These are phyloP conservation scores for Dipus sagitta DNA, from an alignment of 2,797 vertebrate genomes.

Conservation along the genomic window DNA sequence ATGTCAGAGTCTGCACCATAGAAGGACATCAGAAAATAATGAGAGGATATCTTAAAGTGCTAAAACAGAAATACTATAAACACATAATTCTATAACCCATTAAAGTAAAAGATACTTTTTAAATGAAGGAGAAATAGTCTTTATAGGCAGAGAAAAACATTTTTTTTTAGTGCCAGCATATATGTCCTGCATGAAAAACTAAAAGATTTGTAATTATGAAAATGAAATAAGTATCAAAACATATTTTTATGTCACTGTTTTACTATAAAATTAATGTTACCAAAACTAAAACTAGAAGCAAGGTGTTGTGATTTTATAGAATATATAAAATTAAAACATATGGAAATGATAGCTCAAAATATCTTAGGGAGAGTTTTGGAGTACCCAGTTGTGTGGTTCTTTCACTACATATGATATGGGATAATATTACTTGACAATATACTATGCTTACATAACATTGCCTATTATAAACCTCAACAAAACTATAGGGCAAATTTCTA, in stretches of 20 bases:
- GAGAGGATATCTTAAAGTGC: background rate
- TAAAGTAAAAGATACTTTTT: constrained; percentile 15
- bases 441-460: background rate
- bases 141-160: background rate
- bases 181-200: background rate
- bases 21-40: background rate
- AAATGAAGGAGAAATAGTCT: background rate
- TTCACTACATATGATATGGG: background rate
- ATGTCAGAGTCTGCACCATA: background rate
- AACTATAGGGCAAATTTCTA: background rate
- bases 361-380: background rate
- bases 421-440: background rate
- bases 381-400: background rate
- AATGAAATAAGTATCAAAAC: constrained; percentile 1
- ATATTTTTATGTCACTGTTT: constrained; percentile 11
- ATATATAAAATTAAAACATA: background rate
- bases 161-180: background rate
- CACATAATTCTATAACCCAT: background rate
- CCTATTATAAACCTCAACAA: background rate
- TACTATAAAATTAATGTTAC: background rate
- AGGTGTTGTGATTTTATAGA: background rate
- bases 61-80: background rate
- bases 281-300: background rate
- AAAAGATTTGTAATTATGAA: background rate
- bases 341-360: background rate